These are phyloP conservation scores for Asobara japonica DNA, from an alignment of 1,140 invertebrate genomes.

Conservation along the genomic window DNA sequence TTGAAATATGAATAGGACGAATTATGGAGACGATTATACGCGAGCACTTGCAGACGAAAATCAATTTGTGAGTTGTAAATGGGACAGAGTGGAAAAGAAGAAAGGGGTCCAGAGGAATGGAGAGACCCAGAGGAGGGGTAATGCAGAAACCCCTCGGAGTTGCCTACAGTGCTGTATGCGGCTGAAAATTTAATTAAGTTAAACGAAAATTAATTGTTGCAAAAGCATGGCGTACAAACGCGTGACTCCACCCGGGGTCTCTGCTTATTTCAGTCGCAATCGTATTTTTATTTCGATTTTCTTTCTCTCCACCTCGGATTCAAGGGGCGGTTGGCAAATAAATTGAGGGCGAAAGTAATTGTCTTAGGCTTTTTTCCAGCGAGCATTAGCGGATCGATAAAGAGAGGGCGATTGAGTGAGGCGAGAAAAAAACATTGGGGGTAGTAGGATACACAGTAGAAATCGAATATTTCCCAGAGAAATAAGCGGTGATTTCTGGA, in stretches of 20 bases:
- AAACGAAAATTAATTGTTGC: conserved; percentile 42
- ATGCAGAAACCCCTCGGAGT: neutral
- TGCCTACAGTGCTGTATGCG: neutral
- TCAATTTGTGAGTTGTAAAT: conserved; percentile 33
- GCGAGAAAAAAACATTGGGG: too few relatives aligned
- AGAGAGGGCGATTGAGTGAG: too few relatives aligned
- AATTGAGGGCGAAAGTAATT: too few relatives aligned
- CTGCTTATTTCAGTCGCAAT: neutral
- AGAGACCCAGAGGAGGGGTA: neutral
- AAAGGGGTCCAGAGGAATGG: neutral
- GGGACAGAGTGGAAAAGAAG: too few relatives aligned
- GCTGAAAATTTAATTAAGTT: conserved; percentile 41
- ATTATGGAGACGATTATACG: too few relatives aligned
- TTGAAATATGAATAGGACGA: too few relatives aligned
- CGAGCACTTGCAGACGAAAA: conserved; percentile 31
- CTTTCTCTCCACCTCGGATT: neutral
- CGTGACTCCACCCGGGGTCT: neutral
- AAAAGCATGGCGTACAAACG: conserved; percentile 27
- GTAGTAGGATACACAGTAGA: too few relatives aligned
- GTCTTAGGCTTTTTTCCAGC: too few relatives aligned
- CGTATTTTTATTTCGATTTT: neutral
- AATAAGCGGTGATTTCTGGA: too few relatives aligned
- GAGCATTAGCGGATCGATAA: too few relatives aligned
- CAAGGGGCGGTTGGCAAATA: neutral
- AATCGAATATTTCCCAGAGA: too few relatives aligned